Evolutionary conservation across 2,888 invertebrate species (phyloP).

Genomic region (Apeira syringaria): DNA sequence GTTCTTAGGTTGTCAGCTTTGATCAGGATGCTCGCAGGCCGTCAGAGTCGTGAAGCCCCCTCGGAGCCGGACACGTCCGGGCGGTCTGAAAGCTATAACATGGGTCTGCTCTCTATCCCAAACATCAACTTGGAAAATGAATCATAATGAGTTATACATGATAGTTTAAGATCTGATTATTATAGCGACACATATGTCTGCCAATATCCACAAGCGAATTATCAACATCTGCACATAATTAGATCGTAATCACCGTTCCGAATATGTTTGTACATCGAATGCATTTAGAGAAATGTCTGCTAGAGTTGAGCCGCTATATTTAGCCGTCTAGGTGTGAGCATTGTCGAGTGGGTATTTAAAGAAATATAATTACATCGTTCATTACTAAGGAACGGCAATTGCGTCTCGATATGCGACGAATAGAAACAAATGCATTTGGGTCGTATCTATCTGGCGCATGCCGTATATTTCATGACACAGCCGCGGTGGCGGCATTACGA

Average conservation of each 20-base stretch:
- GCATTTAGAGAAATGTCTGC: constrained; percentile 28
- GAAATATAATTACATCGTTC: constrained; percentile 34
- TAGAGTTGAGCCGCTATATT: constrained; percentile 36
- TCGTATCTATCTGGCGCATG: constrained; percentile 18
- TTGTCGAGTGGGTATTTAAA: constrained; percentile 38
- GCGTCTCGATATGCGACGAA: constrained; percentile 16
- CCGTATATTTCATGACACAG: too few species aligned
- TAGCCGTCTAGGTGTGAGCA: constrained; percentile 38
- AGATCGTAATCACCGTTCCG: constrained; percentile 5
- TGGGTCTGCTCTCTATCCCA: too few species aligned
- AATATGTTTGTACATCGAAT: constrained; percentile 24
- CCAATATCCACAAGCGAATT: background rate
- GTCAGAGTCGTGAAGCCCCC: too few species aligned
- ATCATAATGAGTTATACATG: too few species aligned
- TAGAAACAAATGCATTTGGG: too few species aligned
- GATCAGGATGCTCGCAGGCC: too few species aligned
- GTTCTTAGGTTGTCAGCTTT: too few species aligned
- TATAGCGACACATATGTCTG: background rate
- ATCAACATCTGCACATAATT: constrained; percentile 11
- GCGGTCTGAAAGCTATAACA: too few species aligned
- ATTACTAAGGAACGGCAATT: constrained; percentile 24
- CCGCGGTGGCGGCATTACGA: too few species aligned
- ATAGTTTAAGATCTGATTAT: too few species aligned
- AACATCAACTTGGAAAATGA: too few species aligned
- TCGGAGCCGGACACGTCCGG: too few species aligned